Percentiles rank a stretch among this genome's conserved stretches.
Conservation (phyloP, 2,797 vertebrate genomes). For the Enteromius mattozi region DNA sequence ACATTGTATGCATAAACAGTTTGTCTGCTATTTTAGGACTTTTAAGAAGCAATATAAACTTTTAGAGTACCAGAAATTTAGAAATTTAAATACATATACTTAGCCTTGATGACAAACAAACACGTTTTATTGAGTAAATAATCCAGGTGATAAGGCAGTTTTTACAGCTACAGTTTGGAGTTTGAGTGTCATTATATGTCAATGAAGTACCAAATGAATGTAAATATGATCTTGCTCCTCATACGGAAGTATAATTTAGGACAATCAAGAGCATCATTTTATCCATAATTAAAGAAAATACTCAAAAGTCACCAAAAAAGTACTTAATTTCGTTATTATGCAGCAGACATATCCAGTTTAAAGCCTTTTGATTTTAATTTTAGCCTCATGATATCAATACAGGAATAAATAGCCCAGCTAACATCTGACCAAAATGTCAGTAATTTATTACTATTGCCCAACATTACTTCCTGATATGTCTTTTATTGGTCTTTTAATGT, state of each 20-base stretch:
- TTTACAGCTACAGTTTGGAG: too few species aligned
- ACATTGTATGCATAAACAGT: background rate
- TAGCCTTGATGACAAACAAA: too few species aligned
- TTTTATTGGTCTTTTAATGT: slow-evolving; percentile 27
- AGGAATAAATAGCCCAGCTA: background rate
- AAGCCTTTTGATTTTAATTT: background rate
- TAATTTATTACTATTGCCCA: slow-evolving; percentile 2
- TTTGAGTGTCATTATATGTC: background rate
- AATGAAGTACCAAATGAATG: background rate
- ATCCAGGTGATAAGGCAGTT: too few species aligned
- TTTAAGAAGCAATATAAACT: too few species aligned
- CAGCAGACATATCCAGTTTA: background rate
- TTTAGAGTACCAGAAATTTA: too few species aligned
- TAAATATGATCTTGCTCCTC: background rate
- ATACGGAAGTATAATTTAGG: background rate
- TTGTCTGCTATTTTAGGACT: background rate
- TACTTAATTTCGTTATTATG: background rate
- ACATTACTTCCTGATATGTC: slow-evolving; percentile 22
- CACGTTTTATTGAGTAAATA: too few species aligned
- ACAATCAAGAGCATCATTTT: background rate
- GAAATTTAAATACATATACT: too few species aligned
- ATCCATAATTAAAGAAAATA: background rate
- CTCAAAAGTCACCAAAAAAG: background rate
- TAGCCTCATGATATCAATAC: background rate
- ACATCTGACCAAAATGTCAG: background rate